Evolutionary conservation across 2,888 invertebrate genomes (phyloP), one percentile per base, ranked within the genome.

Genomic region (Melinaea marsaeus): DNA sequence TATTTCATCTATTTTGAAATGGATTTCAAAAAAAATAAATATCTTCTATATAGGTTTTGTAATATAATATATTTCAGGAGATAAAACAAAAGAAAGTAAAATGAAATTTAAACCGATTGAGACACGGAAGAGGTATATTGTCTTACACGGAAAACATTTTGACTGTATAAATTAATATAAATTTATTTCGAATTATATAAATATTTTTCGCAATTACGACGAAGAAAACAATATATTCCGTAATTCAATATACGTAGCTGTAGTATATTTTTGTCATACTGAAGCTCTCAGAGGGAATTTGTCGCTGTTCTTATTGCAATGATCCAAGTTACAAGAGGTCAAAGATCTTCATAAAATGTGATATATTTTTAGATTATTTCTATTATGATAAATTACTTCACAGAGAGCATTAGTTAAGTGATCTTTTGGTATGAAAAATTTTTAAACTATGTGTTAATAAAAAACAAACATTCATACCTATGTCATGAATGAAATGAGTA

Each of bases 201-300:
- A 51, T 51, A 57, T 46, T 46, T 13, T 32, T 22, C 13, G 57
- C 33, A 35, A 58, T 35, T 47, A 58, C 13, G 48, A 35, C 48
- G 37, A 48, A 48, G 61, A 58, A 65, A 60, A 66, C 62, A 63
- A 61, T 62, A 65, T 58, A 66, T 66, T 71, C 64, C 66, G 66
- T 71, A 67, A 71, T 70, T 68, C 71, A 71, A 71, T 71, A 71
- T 65, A 73, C 76, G 75, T 75, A 76, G 76, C 76, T 65, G 71
- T 72, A 74, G 76, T 74, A 79, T 69, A 72, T 76, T 82, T 83
- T 80, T 81, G 79, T 84, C 79, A 81, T 77, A 74, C 71, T 70
- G 77, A 75, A 78, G 78, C 77, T 78, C 78, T 76, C 79, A 79
- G 61, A 67, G 75, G 75, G 76, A 76, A 82, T 83, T 83, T 80